Evolutionary conservation across 2,113 vertebrate species (phyloP).

Genomic region (Machaerirhynchus nigripectus): DNA sequence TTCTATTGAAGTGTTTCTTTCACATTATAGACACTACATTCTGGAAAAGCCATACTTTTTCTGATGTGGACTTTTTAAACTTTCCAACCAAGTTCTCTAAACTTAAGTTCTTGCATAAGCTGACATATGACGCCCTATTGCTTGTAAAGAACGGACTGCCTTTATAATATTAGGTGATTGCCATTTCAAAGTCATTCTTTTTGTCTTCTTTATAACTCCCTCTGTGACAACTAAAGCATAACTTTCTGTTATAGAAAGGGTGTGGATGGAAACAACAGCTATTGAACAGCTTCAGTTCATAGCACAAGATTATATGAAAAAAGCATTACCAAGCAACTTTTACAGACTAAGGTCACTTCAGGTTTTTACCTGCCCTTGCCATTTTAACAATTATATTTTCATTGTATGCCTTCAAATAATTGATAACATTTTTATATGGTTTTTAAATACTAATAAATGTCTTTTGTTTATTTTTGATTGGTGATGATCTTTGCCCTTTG

Average conservation of each 20-base stretch:
- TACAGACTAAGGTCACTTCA: not conserved
- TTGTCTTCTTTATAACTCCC: not conserved
- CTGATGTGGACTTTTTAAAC: not conserved
- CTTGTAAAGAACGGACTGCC: not conserved
- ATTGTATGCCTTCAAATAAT: not conserved
- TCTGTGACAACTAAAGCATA: not conserved
- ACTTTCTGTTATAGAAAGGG: not conserved
- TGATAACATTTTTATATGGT: not conserved
- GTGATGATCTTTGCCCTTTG: not conserved
- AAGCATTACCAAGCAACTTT: not conserved
- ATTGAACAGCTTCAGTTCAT: not conserved
- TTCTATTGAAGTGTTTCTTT: not conserved
- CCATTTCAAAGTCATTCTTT: not conserved
- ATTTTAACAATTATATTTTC: not conserved
- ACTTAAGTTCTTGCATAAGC: not conserved
- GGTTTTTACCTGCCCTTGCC: not conserved
- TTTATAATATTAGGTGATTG: not conserved
- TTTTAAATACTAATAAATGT: not conserved
- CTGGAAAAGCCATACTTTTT: not conserved
- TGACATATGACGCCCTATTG: rapidly evolving
- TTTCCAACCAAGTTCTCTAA: not conserved
- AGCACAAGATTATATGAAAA: not conserved
- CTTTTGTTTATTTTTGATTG: not conserved
- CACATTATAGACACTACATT: no score
- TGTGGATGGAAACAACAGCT: not conserved